phyloP scores from a whole-genome alignment of 2,888 invertebrate species.

The Drosophila monieri region DNA sequence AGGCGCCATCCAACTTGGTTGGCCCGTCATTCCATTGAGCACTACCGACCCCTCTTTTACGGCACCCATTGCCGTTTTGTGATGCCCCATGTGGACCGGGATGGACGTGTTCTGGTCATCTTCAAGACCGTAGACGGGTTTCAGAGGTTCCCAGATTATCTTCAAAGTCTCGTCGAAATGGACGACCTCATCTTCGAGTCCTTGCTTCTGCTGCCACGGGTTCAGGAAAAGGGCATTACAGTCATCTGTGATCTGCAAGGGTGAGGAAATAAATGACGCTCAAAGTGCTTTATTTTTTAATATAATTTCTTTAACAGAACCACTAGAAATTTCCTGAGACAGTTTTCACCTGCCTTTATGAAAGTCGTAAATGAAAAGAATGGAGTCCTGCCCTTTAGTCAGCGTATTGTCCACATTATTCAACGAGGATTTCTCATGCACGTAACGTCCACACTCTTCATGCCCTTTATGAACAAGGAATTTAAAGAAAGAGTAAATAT shows the following conservation, averaged over 20 bases:
- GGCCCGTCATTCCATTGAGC: constrained; percentile 73
- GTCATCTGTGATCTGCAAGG: constrained; percentile 81
- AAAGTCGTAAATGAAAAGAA: constrained; percentile 80
- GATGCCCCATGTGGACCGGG: constrained; percentile 79
- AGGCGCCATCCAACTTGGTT: constrained; percentile 77
- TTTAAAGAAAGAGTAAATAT: constrained; percentile 75
- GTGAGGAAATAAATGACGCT: constrained; percentile 48
- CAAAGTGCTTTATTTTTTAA: neutral
- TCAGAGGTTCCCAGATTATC: constrained; percentile 77
- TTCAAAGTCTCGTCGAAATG: constrained; percentile 80
- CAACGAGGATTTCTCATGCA: constrained; percentile 81
- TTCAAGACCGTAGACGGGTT: constrained; percentile 80
- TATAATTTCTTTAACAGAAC: constrained; percentile 53
- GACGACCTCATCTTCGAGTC: constrained; percentile 82
- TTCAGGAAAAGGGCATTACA: constrained; percentile 79
- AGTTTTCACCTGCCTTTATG: constrained; percentile 74
- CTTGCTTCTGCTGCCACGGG: constrained; percentile 75
- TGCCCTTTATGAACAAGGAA: constrained; percentile 81
- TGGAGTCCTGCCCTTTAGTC: constrained; percentile 75
- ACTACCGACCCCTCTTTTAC: constrained; percentile 74
- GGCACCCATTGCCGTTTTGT: constrained; percentile 76
- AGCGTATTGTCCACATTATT: constrained; percentile 79
- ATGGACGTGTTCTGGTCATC: constrained; percentile 77
- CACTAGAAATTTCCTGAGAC: constrained; percentile 74
- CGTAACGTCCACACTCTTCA: constrained; percentile 73